Conservation (phyloP, 92 coral and sea anemone species). For the Meandrina meandrites region DNA sequence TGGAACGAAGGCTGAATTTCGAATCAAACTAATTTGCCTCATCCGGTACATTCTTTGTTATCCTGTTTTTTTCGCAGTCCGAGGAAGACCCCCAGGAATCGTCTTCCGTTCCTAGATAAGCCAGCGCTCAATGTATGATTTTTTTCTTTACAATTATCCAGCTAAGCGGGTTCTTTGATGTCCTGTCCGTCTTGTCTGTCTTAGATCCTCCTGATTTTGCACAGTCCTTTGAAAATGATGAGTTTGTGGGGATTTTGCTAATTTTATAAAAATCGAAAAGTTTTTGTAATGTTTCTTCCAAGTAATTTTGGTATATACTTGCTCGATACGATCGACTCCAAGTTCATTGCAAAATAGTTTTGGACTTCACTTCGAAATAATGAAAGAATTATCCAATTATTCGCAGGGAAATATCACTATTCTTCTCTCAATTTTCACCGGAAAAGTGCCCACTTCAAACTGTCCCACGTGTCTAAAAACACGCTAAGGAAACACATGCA, state of each 20-base stretch:
- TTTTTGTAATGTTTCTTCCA: background rate
- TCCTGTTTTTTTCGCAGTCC: background rate
- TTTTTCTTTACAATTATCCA: background rate
- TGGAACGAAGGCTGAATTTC: background rate
- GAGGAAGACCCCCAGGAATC: background rate
- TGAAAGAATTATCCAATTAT: too few species aligned
- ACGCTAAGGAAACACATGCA: background rate
- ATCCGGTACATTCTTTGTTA: background rate
- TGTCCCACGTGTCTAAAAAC: background rate
- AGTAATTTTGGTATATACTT: too few species aligned
- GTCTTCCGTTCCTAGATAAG: background rate
- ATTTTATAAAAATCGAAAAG: too few species aligned
- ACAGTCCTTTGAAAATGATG: background rate
- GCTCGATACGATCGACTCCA: too few species aligned
- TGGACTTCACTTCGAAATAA: too few species aligned
- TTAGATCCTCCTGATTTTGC: background rate
- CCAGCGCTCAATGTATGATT: background rate
- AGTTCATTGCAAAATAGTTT: too few species aligned
- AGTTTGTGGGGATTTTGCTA: background rate
- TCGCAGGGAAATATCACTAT: slow-evolving; percentile 4
- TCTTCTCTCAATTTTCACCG: slow-evolving; percentile 2
- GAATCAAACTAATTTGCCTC: background rate
- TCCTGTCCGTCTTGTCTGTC: background rate
- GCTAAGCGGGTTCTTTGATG: background rate
- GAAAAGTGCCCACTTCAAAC: background rate